Percentiles rank a stretch among this genome's conserved stretches.
Conservation (phyloP, 2,113 vertebrate genomes). For the Mus spicilegus region DNA sequence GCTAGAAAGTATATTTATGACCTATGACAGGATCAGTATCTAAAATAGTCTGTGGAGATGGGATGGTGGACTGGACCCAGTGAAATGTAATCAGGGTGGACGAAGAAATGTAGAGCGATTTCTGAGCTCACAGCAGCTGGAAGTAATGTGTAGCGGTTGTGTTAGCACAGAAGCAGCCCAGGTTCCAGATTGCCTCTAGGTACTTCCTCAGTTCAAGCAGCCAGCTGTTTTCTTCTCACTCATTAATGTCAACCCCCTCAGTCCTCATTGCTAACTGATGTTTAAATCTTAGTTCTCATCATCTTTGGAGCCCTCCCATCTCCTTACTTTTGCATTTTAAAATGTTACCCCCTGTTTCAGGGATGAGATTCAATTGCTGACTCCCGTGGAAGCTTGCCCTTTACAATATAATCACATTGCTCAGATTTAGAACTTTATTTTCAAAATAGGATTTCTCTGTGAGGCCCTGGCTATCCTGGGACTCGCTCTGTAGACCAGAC, state of each 20-base stretch:
- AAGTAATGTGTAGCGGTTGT: not conserved
- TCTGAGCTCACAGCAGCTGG: not conserved
- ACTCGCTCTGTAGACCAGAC: not conserved
- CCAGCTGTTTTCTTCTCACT: not conserved
- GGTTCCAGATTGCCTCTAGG: not conserved
- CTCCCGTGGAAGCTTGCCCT: not conserved
- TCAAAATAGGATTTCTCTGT: not conserved
- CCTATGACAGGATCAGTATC: constrained; percentile 40
- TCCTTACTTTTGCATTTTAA: constrained; percentile 10
- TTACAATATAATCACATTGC: not conserved
- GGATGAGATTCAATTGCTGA: not conserved
- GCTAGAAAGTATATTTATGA: constrained; percentile 56
- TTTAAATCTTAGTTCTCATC: constrained; percentile 28
- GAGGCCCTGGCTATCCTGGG: not conserved
- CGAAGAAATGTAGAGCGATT: constrained; percentile 21
- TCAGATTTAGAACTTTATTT: constrained; percentile 11
- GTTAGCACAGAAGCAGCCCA: not conserved
- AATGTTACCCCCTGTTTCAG: not conserved
- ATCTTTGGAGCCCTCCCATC: constrained; percentile 3
- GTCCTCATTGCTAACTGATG: not conserved
- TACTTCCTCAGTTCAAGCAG: not conserved
- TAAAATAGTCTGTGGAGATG: constrained; percentile 54
- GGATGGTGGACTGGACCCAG: constrained; percentile 39
- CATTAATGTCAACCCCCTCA: not conserved
- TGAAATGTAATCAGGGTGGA: constrained; percentile 18